Evolutionary conservation across 2,113 vertebrate genomes (phyloP).

Genomic region (Cyrtonyx montezumae): DNA sequence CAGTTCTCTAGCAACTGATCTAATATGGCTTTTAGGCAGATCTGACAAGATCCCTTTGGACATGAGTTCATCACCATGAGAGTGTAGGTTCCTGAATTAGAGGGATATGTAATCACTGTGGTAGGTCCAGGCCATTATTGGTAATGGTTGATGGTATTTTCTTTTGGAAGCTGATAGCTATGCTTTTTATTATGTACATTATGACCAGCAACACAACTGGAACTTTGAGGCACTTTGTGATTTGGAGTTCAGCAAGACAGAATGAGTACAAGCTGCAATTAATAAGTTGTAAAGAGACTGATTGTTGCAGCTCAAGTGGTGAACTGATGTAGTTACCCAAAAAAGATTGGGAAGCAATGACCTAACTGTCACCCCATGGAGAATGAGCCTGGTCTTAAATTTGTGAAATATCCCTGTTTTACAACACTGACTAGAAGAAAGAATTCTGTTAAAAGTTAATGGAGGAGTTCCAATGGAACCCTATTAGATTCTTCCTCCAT

Average conservation of each 20-base stretch:
- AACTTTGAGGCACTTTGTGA: neutral
- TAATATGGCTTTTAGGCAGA: neutral
- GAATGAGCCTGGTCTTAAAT: constrained; percentile 58
- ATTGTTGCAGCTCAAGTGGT: constrained; percentile 25
- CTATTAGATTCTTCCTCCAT: constrained; percentile 77
- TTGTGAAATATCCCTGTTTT: constrained; percentile 46
- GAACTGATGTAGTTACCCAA: constrained; percentile 40
- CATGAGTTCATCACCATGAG: neutral
- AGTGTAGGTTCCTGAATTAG: neutral
- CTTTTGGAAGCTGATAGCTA: neutral
- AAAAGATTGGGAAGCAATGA: constrained; percentile 45
- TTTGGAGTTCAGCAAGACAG: neutral
- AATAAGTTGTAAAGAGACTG: constrained; percentile 63
- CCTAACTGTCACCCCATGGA: constrained; percentile 63
- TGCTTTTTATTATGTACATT: neutral
- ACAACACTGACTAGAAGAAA: constrained; percentile 57
- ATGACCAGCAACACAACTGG: neutral
- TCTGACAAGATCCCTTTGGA: neutral
- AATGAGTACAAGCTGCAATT: constrained; percentile 14
- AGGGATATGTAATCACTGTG: neutral
- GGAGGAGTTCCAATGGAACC: constrained; percentile 73
- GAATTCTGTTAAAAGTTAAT: constrained; percentile 80
- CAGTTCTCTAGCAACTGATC: neutral
- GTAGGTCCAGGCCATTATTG: neutral
- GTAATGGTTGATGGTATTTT: neutral